phyloP scores from a whole-genome alignment of 2,888 invertebrate genomes.

The Tanypteryx hageni region DNA sequence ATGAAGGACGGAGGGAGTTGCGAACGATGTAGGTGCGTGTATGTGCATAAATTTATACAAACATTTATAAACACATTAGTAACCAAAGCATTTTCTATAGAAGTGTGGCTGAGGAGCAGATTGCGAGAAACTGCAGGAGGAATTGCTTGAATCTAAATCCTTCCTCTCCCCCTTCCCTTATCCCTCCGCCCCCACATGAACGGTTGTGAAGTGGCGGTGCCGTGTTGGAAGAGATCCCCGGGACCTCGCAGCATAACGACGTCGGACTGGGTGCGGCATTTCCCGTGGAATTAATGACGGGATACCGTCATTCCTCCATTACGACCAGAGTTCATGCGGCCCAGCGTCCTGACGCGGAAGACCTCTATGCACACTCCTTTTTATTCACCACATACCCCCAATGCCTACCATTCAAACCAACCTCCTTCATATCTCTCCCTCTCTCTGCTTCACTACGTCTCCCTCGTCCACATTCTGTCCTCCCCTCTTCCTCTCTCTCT shows the following conservation, averaged over 20 bases:
- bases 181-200: too few relatives aligned
- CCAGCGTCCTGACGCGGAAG: neutral
- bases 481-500: neutral
- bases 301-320: neutral
- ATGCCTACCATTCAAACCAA: neutral
- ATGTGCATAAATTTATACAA: too few relatives aligned
- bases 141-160: too few relatives aligned
- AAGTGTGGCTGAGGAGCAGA: too few relatives aligned
- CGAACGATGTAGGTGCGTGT: too few relatives aligned
- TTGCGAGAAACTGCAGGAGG: too few relatives aligned
- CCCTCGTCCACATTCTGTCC: neutral
- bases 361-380: too few relatives aligned
- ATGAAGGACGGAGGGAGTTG: too few relatives aligned
- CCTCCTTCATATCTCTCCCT: neutral
- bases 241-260: neutral
- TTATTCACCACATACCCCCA: too few relatives aligned
- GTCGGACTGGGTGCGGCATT: conserved; percentile 14
- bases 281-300: neutral
- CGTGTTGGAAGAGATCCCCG: neutral
- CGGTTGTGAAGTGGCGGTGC: neutral
- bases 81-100: too few relatives aligned
- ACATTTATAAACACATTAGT: too few relatives aligned
- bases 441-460: neutral
- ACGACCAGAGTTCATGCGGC: neutral
- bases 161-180: too few relatives aligned